Percentiles rank a stretch among this genome's conserved stretches.
Evolutionary conservation across 2,113 vertebrate genomes (phyloP).

Genomic region (Mobula hypostoma): DNA sequence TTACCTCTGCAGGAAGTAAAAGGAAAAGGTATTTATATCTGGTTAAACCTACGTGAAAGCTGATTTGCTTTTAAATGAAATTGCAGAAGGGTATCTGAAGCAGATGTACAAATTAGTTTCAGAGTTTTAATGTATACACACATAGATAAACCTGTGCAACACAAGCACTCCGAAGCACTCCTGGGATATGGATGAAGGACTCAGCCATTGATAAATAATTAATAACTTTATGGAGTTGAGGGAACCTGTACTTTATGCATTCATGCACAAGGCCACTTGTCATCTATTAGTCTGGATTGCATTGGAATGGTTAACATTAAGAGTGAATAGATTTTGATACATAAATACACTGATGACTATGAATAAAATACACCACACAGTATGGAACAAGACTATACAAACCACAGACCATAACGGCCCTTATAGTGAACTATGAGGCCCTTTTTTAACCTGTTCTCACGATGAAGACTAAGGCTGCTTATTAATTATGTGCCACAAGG

Average conservation of each 20-base stretch:
- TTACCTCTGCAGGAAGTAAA: neutral
- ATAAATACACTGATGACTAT: neutral
- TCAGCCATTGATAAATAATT: slow-evolving; percentile 5
- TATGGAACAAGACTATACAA: too few species aligned
- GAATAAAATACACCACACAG: neutral
- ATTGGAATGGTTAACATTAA: neutral
- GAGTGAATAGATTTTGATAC: neutral
- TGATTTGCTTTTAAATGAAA: neutral
- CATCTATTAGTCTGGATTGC: neutral
- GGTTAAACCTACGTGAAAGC: neutral
- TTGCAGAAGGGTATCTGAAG: neutral
- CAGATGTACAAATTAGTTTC: neutral
- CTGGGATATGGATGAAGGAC: neutral
- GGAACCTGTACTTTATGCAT: neutral
- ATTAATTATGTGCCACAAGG: neutral
- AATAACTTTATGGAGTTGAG: neutral
- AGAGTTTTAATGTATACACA: neutral
- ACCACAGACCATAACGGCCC: neutral
- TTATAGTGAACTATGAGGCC: neutral
- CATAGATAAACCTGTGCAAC: neutral
- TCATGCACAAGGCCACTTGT: neutral
- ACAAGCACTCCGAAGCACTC: too few species aligned
- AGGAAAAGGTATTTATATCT: neutral
- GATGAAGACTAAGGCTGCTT: too few species aligned
- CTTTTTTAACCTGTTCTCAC: neutral